phyloP scores from a whole-genome alignment of 2,113 vertebrate species.

The Hepsetus odoe region DNA sequence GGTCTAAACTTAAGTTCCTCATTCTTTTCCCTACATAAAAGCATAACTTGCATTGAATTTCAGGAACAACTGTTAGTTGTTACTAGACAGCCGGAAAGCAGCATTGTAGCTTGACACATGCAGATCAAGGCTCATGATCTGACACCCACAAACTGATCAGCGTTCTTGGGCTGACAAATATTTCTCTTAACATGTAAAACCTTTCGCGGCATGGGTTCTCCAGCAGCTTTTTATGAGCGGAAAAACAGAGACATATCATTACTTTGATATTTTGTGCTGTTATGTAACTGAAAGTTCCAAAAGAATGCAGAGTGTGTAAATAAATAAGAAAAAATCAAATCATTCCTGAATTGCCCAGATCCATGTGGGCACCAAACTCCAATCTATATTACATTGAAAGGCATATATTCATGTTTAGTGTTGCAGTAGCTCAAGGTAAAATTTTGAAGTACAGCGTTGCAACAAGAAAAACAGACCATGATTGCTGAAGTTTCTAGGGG shows the following conservation, averaged over 20 bases:
- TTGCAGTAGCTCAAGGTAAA: conserved; percentile 3
- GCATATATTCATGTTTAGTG: background rate
- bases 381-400: background rate
- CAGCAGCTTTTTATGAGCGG: conserved; percentile 25
- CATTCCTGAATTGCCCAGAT: background rate
- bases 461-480: background rate
- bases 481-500: conserved; percentile 19
- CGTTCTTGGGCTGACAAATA: background rate
- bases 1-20: background rate
- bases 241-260: conserved; percentile 17
- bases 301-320: background rate
- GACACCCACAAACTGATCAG: background rate
- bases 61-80: background rate
- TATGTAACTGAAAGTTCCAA: background rate
- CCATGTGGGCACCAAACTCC: background rate
- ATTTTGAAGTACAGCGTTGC: background rate
- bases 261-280: background rate
- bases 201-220: background rate
- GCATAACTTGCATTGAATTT: background rate
- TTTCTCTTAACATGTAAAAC: background rate
- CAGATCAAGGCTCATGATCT: background rate
- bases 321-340: conserved; percentile 6
- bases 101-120: background rate
- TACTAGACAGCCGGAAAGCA: background rate
- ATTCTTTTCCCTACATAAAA: background rate